phyloP scores from a whole-genome alignment of 92 coral and sea anemone genomes.

The Actinostola sp. region DNA sequence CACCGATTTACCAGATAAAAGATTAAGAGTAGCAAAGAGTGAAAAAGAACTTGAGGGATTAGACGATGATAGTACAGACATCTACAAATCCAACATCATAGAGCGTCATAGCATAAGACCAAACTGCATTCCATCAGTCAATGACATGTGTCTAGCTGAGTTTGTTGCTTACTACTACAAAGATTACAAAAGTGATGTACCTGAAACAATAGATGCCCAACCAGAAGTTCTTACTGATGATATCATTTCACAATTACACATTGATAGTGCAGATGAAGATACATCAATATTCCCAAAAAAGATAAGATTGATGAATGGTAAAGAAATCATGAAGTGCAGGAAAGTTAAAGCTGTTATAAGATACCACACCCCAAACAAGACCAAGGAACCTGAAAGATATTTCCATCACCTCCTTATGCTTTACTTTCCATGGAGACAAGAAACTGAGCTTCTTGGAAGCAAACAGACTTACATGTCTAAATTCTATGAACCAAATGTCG shows the following conservation, averaged over 20 bases:
- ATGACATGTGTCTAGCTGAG: constrained; percentile 52
- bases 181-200: too few relatives aligned
- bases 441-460: constrained; percentile 41
- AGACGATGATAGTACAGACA: constrained; percentile 64
- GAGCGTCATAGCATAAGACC: constrained; percentile 47
- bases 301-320: constrained; percentile 48
- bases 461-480: constrained; percentile 53
- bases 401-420: constrained; percentile 48
- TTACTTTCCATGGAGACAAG: constrained; percentile 62
- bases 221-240: constrained; percentile 60
- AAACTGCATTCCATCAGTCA: constrained; percentile 15
- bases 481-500: constrained; percentile 40
- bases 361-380: constrained; percentile 47
- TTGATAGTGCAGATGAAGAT: constrained; percentile 2
- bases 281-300: constrained; percentile 37
- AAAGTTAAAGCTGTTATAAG: constrained; percentile 43
- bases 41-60: constrained; percentile 59
- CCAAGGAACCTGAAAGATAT: constrained; percentile 49
- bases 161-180: constrained; percentile 66
- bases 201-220: constrained; percentile 68
- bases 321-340: constrained; percentile 33
- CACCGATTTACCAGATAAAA: constrained; percentile 64
- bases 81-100: too few relatives aligned
- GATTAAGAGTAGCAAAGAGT: constrained; percentile 60
- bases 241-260: constrained; percentile 36